Base-by-base conservation (phyloP, 2,888 invertebrate species). In the Vesta saturnalis region DNA sequence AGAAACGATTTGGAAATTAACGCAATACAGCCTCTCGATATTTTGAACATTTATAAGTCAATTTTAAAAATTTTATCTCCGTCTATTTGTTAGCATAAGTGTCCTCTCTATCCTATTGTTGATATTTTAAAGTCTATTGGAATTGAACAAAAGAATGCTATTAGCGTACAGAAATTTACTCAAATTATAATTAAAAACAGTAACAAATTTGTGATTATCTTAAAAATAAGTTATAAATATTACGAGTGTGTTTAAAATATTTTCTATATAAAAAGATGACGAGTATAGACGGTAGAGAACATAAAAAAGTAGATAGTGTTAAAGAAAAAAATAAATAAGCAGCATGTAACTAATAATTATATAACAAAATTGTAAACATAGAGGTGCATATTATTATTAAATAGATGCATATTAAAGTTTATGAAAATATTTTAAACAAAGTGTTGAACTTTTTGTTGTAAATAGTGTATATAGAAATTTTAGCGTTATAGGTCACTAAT, bases 91-190 rank as follows among this genome's bases (percentile, higher is more conserved):
- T 77, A 77, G 73, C 64, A 71, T 78, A 79, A 80, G 76, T 73
- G 73, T 73, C 72, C 75, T 77, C 79, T 81, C 80, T 83, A 82
- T 81, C 80, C 80, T 81, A 80, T 78, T 83, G 82, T 83, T 83
- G 83, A 83, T 80, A 82, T 80, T 82, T 81, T 79, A 82, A 81
- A 83, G 82, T 83, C 82, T 83, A 83, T 82, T 78, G 78, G 77
- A 80, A 80, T 79, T 78, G 74, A 78, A 72, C 71, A 72, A 67
- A 57, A 39, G 8, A n/a, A 63, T 47, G 39, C 47, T 61, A 63
- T 63, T 65, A 61, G 60, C 70, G 23, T 64, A 60, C 64, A 62
- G 65, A 70, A 52, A 46, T 64, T n/a, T 61, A 71, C 57, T 57
- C 63, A 58, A 60, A 68, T 60, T 65, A 63, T 64, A 70, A 71